Evolutionary conservation across 1,140 invertebrate species (phyloP).

Genomic region (Hyles euphorbiae): DNA sequence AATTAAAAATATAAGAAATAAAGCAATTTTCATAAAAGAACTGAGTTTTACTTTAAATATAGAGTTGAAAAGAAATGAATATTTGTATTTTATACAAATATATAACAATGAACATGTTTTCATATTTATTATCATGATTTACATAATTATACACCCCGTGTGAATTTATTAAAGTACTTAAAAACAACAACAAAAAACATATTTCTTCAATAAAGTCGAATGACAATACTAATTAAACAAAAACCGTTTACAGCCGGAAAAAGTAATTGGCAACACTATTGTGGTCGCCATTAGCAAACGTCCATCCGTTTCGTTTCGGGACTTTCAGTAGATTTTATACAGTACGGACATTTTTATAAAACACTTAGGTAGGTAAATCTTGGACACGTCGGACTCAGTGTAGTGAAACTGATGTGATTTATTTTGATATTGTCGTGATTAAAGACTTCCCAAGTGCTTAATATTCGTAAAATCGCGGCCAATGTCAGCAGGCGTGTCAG

Average conservation of each 20-base stretch:
- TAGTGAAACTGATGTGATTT: slow-evolving; percentile 69
- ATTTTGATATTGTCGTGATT: slow-evolving; percentile 50
- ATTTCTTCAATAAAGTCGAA: too few species aligned
- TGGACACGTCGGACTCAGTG: slow-evolving; percentile 55
- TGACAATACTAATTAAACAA: not conserved
- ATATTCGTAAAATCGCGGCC: slow-evolving; percentile 74
- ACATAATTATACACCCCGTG: too few species aligned
- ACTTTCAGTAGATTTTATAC: slow-evolving; percentile 47
- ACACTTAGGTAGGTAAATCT: slow-evolving; percentile 49
- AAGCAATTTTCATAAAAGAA: too few species aligned
- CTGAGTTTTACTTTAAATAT: too few species aligned
- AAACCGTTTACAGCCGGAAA: not conserved
- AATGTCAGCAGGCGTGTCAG: slow-evolving; percentile 84
- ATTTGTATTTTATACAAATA: too few species aligned
- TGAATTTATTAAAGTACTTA: too few species aligned
- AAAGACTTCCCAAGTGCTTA: slow-evolving; percentile 61
- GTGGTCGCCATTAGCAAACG: slow-evolving; percentile 45
- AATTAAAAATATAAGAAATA: too few species aligned
- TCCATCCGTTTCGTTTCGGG: slow-evolving; percentile 60
- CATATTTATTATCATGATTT: too few species aligned
- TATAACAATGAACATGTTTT: too few species aligned
- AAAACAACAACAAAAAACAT: too few species aligned
- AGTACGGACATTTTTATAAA: slow-evolving; percentile 59
- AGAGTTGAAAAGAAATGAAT: too few species aligned
- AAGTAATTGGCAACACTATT: slow-evolving; percentile 30